These are phyloP conservation scores for Molanna angustata DNA, from an alignment of 2,888 invertebrate genomes.

Conservation along the genomic window DNA sequence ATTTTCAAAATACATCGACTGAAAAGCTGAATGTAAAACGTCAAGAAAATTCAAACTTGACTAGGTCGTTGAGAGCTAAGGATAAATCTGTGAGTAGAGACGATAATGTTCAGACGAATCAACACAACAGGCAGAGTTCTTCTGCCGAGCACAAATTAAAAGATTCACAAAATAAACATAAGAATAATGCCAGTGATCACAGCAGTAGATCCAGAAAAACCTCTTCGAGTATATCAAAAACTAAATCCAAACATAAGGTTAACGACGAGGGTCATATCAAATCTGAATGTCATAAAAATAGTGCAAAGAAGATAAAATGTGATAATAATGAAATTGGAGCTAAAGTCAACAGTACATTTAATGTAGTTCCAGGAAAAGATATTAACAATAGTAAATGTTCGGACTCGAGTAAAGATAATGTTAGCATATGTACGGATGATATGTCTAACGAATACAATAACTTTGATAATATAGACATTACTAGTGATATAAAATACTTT, in stretches of 20 bases:
- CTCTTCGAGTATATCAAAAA: not conserved
- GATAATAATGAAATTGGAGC: not conserved
- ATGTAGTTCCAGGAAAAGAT: slow-evolving; percentile 14
- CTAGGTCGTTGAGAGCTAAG: not conserved
- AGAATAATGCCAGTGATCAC: not conserved
- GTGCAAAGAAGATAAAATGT: not conserved
- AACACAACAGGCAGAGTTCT: too few relatives aligned
- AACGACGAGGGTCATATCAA: slow-evolving; percentile 2
- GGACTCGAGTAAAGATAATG: not conserved
- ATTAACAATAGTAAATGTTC: slow-evolving; percentile 11
- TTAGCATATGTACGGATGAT: slow-evolving; percentile 1
- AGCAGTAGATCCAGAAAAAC: not conserved
- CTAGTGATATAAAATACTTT: slow-evolving; percentile 10
- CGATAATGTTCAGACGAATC: not conserved
- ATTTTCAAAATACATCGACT: not conserved
- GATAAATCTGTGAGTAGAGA: slow-evolving; percentile 3
- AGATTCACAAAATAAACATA: not conserved
- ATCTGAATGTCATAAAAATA: not conserved
- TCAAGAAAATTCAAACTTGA: not conserved
- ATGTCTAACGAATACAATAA: not conserved
- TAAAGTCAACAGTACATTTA: not conserved
- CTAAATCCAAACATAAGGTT: not conserved
- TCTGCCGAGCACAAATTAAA: not conserved
- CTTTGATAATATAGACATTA: slow-evolving; percentile 5
- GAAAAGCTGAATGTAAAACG: slow-evolving; percentile 1